Conservation (phyloP, 2,797 vertebrate genomes). For the Malacoraja senta region DNA sequence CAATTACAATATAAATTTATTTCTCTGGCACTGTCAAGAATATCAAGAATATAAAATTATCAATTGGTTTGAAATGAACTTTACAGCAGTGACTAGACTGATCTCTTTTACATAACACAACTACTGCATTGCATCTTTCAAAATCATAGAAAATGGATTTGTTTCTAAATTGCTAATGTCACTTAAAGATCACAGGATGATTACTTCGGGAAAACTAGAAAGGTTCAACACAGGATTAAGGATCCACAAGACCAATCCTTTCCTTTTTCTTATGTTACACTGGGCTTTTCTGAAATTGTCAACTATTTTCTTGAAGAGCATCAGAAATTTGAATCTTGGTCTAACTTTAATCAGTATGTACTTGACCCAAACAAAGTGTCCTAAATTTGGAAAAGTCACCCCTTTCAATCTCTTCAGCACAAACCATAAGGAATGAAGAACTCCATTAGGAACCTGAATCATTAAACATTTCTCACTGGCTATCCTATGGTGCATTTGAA, state of each 20-base stretch:
- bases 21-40: no score
- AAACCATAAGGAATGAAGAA: not conserved
- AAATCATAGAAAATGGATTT: not conserved
- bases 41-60: no score
- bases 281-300: not conserved
- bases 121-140: no score
- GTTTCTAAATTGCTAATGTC: not conserved
- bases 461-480: not conserved
- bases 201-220: not conserved
- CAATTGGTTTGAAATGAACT: no score
- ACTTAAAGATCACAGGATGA: not conserved
- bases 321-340: not conserved
- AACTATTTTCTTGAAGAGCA: not conserved
- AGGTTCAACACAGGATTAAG: not conserved
- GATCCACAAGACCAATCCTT: not conserved
- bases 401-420: not conserved
- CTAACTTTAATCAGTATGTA: not conserved
- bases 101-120: no score
- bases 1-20: no score
- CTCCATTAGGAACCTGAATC: not conserved
- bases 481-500: not conserved
- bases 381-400: not conserved
- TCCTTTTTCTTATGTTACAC: not conserved
- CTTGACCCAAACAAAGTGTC: not conserved
- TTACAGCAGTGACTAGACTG: no score